A percentile compares a stretch with the other conserved stretches of the same genome.
Evolutionary conservation across 1,140 invertebrate genomes (phyloP).

Genomic region (Drosophila saltans): DNA sequence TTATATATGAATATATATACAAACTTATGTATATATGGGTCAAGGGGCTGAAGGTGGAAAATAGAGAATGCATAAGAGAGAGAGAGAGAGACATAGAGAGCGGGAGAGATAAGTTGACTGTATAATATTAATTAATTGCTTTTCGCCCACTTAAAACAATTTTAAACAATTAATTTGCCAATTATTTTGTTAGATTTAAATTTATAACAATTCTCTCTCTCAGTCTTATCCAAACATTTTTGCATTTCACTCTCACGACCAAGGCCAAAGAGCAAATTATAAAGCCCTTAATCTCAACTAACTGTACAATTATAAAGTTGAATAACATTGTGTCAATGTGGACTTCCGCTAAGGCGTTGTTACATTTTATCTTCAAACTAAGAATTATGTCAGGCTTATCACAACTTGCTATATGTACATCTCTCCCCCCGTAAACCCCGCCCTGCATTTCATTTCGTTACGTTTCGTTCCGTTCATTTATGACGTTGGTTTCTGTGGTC

Average conservation of each 20-base stretch:
- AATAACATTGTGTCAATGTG: neutral
- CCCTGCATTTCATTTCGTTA: neutral
- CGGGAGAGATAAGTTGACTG: neutral
- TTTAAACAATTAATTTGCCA: neutral
- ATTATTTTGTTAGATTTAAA: neutral
- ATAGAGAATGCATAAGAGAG: neutral
- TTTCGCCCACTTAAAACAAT: neutral
- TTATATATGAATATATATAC: slow-evolving; percentile 12
- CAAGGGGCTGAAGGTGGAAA: slow-evolving; percentile 30
- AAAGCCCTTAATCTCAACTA: neutral
- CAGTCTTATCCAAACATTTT: neutral
- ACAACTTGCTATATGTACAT: no score
- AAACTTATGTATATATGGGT: neutral
- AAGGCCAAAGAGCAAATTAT: neutral
- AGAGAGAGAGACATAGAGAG: neutral
- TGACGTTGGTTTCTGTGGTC: neutral
- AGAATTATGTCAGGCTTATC: slow-evolving; percentile 7
- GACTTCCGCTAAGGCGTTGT: slow-evolving; percentile 4
- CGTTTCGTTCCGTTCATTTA: neutral
- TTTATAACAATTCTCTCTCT: neutral
- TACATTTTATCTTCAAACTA: neutral
- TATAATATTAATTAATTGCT: slow-evolving; percentile 6
- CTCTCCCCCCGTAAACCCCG: neutral
- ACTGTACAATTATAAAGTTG: neutral
- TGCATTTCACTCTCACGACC: neutral